Conservation (phyloP, 2,797 vertebrate species). For the Bovichtus diacanthus region DNA sequence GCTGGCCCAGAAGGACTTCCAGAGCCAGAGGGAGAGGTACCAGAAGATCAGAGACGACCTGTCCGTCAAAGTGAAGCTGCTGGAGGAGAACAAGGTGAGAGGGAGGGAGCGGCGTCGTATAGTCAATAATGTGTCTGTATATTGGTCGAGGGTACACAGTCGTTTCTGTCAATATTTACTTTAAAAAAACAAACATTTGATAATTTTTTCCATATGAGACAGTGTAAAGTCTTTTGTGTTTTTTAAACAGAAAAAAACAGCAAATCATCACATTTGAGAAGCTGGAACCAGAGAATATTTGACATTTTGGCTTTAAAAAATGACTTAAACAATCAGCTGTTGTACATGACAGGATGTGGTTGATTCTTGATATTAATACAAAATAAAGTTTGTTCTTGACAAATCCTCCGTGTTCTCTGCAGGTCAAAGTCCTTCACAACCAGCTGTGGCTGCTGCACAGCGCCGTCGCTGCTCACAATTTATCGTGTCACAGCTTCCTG, state of each 20-base stretch:
- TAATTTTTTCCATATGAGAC: too few species aligned
- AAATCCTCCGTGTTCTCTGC: slow-evolving; percentile 18
- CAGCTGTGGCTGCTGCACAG: slow-evolving; percentile 92
- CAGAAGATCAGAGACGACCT: slow-evolving; percentile 90
- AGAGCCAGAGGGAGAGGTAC: slow-evolving; percentile 90
- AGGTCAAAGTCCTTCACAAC: slow-evolving; percentile 94
- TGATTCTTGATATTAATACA: not conserved
- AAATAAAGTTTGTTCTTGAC: too few species aligned
- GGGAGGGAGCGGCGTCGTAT: too few species aligned
- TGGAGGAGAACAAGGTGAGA: slow-evolving; percentile 94
- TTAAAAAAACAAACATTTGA: too few species aligned
- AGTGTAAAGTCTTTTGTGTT: too few species aligned
- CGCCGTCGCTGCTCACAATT: slow-evolving; percentile 89
- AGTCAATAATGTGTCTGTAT: too few species aligned
- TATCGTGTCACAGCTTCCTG: slow-evolving; percentile 91
- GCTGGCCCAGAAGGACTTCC: slow-evolving; percentile 91
- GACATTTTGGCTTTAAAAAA: too few species aligned
- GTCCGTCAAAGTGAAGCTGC: slow-evolving; percentile 91
- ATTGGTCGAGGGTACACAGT: too few species aligned
- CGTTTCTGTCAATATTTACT: too few species aligned
- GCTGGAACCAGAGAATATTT: not conserved
- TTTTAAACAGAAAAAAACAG: not conserved
- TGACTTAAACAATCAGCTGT: not conserved
- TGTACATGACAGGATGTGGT: too few species aligned
- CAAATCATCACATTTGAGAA: not conserved